phyloP scores from a whole-genome alignment of 2,113 vertebrate genomes.

The Opisthocomus hoazin region DNA sequence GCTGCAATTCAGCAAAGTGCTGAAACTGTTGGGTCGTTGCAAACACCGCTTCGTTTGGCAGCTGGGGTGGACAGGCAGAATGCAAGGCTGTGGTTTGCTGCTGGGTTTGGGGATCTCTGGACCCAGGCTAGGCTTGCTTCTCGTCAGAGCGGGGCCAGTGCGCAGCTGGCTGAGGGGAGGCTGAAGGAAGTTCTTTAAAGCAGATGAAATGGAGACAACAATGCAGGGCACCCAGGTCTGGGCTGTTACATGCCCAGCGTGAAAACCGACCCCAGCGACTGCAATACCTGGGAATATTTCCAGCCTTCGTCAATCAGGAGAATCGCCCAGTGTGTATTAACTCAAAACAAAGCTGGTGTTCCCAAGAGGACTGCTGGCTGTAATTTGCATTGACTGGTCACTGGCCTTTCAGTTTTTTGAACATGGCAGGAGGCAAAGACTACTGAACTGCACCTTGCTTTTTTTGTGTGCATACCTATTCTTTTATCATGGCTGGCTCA shows the following conservation, averaged over 20 bases:
- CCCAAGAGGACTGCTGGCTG: neutral
- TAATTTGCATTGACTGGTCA: neutral
- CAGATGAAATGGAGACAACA: neutral
- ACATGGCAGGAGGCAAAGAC: neutral
- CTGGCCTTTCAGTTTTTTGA: neutral
- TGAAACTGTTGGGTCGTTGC: neutral
- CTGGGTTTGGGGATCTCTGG: neutral
- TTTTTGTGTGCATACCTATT: neutral
- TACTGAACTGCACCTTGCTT: neutral
- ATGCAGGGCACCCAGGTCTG: neutral
- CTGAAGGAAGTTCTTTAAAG: neutral
- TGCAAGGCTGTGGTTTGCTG: neutral
- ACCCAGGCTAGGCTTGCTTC: neutral
- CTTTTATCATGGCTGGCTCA: neutral
- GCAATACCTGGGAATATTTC: neutral
- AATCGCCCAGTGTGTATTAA: rapidly evolving
- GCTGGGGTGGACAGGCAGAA: rapidly evolving
- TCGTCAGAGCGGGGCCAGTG: rapidly evolving
- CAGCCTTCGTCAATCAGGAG: rapidly evolving
- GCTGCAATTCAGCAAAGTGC: neutral
- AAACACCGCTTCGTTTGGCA: rapidly evolving
- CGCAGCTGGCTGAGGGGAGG: rapidly evolving
- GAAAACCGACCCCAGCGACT: rapidly evolving
- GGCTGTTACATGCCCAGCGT: neutral
- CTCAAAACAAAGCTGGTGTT: neutral